Evolutionary conservation across 1,140 invertebrate species (phyloP), one percentile per base, ranked within the genome.

Genomic region (Caenorhabditis remanei): DNA sequence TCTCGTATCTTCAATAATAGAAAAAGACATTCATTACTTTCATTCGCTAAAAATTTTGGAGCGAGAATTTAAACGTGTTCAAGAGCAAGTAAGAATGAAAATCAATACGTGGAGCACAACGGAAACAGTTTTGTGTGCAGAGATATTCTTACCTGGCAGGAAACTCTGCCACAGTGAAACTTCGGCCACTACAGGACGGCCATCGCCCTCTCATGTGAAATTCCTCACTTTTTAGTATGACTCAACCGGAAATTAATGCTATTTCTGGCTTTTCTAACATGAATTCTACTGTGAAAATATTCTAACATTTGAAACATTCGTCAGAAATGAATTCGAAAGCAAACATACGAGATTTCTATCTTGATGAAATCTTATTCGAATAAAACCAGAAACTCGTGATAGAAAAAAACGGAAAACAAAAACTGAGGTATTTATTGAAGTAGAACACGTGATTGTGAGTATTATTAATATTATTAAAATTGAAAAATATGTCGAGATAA

Each of bases 361-460:
- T 32, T 8, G 46, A 32, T n/a, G 19, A 6, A 16, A 9, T 43
- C 32, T 32, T 32, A 32, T 32, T 32, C 2, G 32, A 32, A 32
- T 32, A 32, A 32, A 32, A 32, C 40, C 6, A 71, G 16, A 71
- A 8, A 24, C 41, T 43, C 11, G 4, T 24, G 21, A 21, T 4
- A 9, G 7, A 24, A 46, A 46, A 3, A 79, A 79, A 53, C 19
- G 24, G 40, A 11, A 24, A 24, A 71, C n/a, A 48, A 63, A 48
- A n/a, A 79, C 83, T 63, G 83, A 61, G 83, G 58, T 63, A 84
- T 84, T 63, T 84, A 63, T 63, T 61, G n/a, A 53, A 46, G 5
- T 58, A 53, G 43, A 84, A 84, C 83, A 61, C 83, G 53, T 61
- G 55, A 21, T 61, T 56, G 11, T 84, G 58, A 84, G 13, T 14